phyloP scores from a whole-genome alignment of 2,888 invertebrate genomes.

The Tetheella fluctuosa region DNA sequence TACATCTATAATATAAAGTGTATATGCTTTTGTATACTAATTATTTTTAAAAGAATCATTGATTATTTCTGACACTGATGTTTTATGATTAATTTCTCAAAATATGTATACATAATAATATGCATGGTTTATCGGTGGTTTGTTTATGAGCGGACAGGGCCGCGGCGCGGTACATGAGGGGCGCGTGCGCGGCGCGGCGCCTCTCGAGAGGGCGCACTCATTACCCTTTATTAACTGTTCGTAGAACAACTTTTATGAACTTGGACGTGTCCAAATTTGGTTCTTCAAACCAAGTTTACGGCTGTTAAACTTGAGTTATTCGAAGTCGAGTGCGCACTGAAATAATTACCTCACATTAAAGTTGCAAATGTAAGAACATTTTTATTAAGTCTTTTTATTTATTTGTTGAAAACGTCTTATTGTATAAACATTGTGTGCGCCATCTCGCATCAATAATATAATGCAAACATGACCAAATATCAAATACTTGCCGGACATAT shows the following conservation, averaged over 20 bases:
- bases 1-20: no score
- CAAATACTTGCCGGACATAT: no score
- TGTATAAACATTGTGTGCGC: not conserved
- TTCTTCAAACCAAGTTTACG: not conserved
- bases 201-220: not conserved
- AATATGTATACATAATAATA: no score
- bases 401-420: not conserved
- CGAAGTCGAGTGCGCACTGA: not conserved
- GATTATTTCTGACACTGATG: no score
- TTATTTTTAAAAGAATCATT: no score
- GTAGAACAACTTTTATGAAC: constrained; percentile 6
- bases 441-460: no score
- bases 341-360: not conserved
- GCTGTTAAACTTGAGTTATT: not conserved
- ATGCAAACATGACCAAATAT: no score
- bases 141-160: not conserved
- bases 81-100: no score
- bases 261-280: constrained; percentile 7
- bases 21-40: no score
- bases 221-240: constrained; percentile 8
- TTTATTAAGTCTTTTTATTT: not conserved
- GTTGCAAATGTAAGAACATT: not conserved
- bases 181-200: not conserved
- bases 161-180: not conserved
- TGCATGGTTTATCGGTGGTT: no score